Evolutionary conservation across 2,888 invertebrate genomes (phyloP).

Genomic region (Deilephila porcellus): DNA sequence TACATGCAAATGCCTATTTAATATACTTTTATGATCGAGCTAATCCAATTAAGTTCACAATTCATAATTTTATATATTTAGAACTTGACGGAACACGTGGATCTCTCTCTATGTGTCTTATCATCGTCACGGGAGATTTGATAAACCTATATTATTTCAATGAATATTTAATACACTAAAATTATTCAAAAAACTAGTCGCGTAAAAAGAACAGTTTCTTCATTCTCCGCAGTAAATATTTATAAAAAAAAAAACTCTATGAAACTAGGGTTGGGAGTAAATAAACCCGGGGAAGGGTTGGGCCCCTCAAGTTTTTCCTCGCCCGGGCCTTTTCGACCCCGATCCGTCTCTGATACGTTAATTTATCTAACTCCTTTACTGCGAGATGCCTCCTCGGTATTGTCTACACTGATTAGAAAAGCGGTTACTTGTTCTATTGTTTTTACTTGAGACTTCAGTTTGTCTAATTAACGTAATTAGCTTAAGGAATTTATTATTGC

Average conservation of each 20-base stretch:
- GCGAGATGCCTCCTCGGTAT: conserved; percentile 68
- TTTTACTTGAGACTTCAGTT: conserved; percentile 4
- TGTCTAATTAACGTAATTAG: conserved; percentile 21
- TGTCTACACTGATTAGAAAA: conserved; percentile 52
- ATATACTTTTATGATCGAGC: too few relatives aligned
- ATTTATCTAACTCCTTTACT: conserved; percentile 79
- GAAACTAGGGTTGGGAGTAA: conserved; percentile 66
- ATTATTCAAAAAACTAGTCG: not conserved
- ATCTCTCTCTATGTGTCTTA: too few relatives aligned
- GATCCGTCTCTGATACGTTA: conserved; percentile 77
- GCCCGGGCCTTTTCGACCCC: conserved; percentile 61
- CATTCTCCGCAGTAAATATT: conserved; percentile 30
- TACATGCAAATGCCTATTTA: too few relatives aligned
- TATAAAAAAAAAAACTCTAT: conserved; percentile 71
- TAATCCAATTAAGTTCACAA: too few relatives aligned
- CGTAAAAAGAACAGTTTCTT: not conserved
- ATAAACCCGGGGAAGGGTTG: conserved; percentile 72
- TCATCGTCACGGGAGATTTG: too few relatives aligned
- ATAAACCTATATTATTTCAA: too few relatives aligned
- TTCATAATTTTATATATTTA: too few relatives aligned
- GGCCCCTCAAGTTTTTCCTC: conserved; percentile 76
- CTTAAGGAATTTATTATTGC: conserved; percentile 1
- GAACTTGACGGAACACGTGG: too few relatives aligned
- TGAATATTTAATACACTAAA: too few relatives aligned
- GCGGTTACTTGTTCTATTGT: conserved; percentile 41